Evolutionary conservation across 64 coral and sea anemone genomes (phyloP).

Genomic region (Catalaphyllia jardinei): DNA sequence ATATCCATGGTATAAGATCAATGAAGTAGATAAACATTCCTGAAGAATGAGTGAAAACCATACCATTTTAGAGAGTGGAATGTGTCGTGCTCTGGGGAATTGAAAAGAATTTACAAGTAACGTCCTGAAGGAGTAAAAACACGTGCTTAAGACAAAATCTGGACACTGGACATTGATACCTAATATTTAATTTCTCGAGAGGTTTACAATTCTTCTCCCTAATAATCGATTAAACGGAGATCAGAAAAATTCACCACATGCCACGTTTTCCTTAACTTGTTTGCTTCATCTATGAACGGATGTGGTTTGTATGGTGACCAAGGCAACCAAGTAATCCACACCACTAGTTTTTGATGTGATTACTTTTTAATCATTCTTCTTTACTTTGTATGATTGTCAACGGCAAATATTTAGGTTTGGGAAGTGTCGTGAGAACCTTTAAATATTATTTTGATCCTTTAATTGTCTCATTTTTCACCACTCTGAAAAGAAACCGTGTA

Average conservation of each 20-base stretch:
- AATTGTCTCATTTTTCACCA: background rate
- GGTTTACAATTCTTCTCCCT: slow-evolving; percentile 6
- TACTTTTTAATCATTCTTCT: slow-evolving; percentile 27
- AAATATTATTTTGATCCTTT: background rate
- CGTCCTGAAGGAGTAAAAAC: background rate
- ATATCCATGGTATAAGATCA: slow-evolving; percentile 20
- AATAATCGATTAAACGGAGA: background rate
- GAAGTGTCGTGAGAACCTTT: background rate
- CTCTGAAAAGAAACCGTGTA: background rate
- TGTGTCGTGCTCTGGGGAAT: slow-evolving; percentile 3
- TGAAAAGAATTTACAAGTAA: slow-evolving; percentile 14
- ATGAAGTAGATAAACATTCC: slow-evolving; percentile 37
- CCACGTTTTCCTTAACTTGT: slow-evolving; percentile 10
- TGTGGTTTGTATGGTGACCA: slow-evolving; percentile 24
- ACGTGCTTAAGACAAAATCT: slow-evolving; percentile 18
- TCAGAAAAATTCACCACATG: background rate
- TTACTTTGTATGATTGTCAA: slow-evolving; percentile 7
- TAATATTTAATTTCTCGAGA: background rate
- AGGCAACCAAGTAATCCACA: slow-evolving; percentile 12
- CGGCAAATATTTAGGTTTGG: background rate
- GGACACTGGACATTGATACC: background rate
- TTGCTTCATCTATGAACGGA: background rate
- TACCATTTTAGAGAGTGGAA: slow-evolving; percentile 24
- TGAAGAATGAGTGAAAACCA: slow-evolving; percentile 2
- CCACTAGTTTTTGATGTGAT: background rate